Evolutionary conservation across 92 coral and sea anemone species (phyloP).

Genomic region (Virgularia gustaviana): DNA sequence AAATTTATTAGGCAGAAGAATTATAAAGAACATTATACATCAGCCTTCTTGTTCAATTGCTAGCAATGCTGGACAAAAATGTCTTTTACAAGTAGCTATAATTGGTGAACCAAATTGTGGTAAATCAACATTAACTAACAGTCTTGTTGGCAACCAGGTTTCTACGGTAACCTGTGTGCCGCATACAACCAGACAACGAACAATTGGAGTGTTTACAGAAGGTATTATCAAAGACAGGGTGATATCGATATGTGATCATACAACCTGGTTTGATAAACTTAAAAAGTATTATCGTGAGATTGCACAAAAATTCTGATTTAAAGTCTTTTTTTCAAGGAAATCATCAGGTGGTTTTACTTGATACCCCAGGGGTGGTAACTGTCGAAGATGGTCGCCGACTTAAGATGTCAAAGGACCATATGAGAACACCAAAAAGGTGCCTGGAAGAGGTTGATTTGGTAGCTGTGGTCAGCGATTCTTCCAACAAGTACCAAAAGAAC

Average conservation of each 20-base stretch:
- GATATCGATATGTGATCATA: not conserved
- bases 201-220: slow-evolving; percentile 62
- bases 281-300: not conserved
- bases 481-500: slow-evolving; percentile 63
- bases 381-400: slow-evolving; percentile 70
- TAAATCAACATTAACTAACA: slow-evolving; percentile 86
- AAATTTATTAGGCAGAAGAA: too few species aligned
- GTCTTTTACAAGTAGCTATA: slow-evolving; percentile 72
- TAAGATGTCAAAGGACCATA: slow-evolving; percentile 86
- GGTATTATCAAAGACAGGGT: too few species aligned
- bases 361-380: slow-evolving; percentile 91
- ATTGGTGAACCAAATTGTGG: slow-evolving; percentile 98
- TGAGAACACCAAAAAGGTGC: slow-evolving; percentile 81
- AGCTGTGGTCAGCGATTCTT: slow-evolving; percentile 71
- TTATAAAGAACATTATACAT: not conserved
- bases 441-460: slow-evolving; percentile 79
- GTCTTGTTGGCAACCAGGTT: slow-evolving; percentile 76
- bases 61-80: slow-evolving; percentile 23
- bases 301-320: not conserved
- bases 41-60: not conserved
- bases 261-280: not conserved
- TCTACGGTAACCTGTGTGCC: slow-evolving; percentile 90
- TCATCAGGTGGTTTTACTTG: slow-evolving; percentile 73
- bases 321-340: slow-evolving; percentile 22
- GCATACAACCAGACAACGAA: slow-evolving; percentile 86